These are phyloP conservation scores for Pissodes strobi DNA, from an alignment of 1,140 invertebrate species.

Conservation along the genomic window DNA sequence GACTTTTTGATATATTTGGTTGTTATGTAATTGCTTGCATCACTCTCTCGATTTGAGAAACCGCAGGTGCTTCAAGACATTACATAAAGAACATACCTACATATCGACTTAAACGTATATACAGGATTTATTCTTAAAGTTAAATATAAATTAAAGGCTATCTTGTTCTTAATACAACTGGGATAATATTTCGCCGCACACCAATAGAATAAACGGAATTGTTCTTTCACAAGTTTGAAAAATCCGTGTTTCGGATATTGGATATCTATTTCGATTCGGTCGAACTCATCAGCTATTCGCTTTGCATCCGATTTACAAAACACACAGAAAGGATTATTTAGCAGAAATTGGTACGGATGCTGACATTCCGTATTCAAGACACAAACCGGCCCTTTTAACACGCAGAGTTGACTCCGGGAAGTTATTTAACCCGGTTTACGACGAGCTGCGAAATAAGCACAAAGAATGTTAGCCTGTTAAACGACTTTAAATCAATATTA, in stretches of 20 bases:
- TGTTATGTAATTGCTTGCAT: too few relatives aligned
- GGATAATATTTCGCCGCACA: too few relatives aligned
- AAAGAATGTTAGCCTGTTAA: conserved; percentile 15
- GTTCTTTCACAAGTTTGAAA: neutral
- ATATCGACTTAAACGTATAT: too few relatives aligned
- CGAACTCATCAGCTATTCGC: conserved; percentile 20
- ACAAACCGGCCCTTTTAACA: conserved; percentile 31
- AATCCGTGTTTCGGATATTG: neutral
- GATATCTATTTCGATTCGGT: neutral
- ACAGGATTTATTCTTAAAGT: too few relatives aligned
- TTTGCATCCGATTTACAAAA: conserved; percentile 19
- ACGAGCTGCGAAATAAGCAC: conserved; percentile 16
- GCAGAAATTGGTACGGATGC: conserved; percentile 1
- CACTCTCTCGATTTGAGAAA: too few relatives aligned
- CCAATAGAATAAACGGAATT: too few relatives aligned
- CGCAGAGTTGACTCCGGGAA: conserved; percentile 26
- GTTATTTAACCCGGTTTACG: conserved; percentile 26
- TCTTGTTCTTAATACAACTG: too few relatives aligned
- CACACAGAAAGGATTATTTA: conserved; percentile 24
- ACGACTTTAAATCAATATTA: conserved; percentile 25
- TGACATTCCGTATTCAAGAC: conserved; percentile 26
- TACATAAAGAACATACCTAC: too few relatives aligned
- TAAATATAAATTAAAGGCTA: too few relatives aligned
- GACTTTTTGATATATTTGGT: too few relatives aligned
- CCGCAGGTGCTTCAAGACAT: too few relatives aligned